These are phyloP conservation scores for Psococerastis gibbosa DNA, from an alignment of 2,888 invertebrate genomes.

Conservation along the genomic window DNA sequence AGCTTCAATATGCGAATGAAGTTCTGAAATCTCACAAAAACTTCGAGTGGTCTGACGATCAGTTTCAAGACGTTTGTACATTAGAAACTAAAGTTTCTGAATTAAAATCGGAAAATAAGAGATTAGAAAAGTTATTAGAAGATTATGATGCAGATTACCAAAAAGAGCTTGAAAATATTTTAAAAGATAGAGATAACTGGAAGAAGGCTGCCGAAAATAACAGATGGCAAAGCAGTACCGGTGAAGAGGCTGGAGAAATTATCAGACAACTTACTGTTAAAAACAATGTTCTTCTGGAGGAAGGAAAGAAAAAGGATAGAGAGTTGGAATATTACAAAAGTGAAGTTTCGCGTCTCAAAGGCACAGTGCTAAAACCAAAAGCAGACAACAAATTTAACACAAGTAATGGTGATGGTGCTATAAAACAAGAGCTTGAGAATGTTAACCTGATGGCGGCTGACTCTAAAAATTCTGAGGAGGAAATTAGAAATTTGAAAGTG, in stretches of 20 bases:
- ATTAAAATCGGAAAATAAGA: conserved; percentile 15
- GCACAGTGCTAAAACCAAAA: too few relatives aligned
- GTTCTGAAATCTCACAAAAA: conserved; percentile 10
- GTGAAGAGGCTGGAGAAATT: too few relatives aligned
- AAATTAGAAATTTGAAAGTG: too few relatives aligned
- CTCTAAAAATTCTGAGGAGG: too few relatives aligned
- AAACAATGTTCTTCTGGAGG: conserved; percentile 22
- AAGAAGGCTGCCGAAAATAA: too few relatives aligned
- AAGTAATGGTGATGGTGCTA: too few relatives aligned
- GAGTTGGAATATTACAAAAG: conserved; percentile 9
- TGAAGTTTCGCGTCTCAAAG: too few relatives aligned
- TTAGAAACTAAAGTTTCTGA: conserved; percentile 24
- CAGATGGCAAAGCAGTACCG: too few relatives aligned
- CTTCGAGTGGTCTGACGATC: conserved; percentile 3
- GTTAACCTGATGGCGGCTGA: too few relatives aligned
- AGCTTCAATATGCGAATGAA: not conserved
- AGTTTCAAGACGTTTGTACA: not conserved
- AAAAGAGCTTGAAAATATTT: conserved; percentile 14
- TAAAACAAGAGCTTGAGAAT: too few relatives aligned
- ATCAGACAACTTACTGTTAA: conserved; percentile 18
- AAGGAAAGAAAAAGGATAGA: conserved; percentile 11
- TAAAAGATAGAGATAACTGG: conserved; percentile 17
- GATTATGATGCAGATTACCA: conserved; percentile 26
- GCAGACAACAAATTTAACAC: too few relatives aligned
- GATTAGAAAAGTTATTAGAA: conserved; percentile 21